A percentile compares a stretch with the other conserved stretches of the same genome.
These are phyloP conservation scores for Protodeltote pygarga DNA, from an alignment of 2,888 invertebrate species.

Conservation along the genomic window DNA sequence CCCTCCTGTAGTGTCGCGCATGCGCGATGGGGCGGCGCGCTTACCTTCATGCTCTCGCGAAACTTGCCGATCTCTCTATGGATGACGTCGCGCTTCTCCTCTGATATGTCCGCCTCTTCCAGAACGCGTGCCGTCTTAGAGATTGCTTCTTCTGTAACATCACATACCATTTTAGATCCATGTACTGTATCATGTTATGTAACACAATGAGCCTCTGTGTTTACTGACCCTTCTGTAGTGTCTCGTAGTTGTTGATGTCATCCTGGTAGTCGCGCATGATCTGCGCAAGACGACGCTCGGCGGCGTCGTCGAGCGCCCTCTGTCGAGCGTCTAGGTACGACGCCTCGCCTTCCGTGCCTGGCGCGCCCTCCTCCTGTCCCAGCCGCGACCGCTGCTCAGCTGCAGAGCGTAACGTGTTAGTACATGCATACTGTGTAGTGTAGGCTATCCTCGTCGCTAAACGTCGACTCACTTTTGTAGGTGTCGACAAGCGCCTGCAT, in stretches of 20 bases:
- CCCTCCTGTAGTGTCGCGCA: too few relatives aligned
- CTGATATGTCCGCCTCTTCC: constrained; percentile 96
- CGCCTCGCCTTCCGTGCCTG: constrained; percentile 87
- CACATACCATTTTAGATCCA: too few relatives aligned
- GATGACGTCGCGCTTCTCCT: constrained; percentile 98
- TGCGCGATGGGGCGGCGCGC: constrained; percentile 47
- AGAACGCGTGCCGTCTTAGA: constrained; percentile 89
- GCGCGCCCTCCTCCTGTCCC: constrained; percentile 70
- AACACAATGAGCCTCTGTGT: background rate
- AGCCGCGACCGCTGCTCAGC: constrained; percentile 69
- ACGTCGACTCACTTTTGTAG: constrained; percentile 94
- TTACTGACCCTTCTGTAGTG: constrained; percentile 87
- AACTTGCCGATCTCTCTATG: constrained; percentile 99
- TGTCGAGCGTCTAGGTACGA: constrained; percentile 92
- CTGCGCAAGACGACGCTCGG: constrained; percentile 92
- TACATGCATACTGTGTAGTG: too few relatives aligned
- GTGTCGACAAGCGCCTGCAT: constrained; percentile 97
- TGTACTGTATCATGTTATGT: too few relatives aligned
- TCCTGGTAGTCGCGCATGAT: constrained; percentile 94
- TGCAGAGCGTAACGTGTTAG: constrained; percentile 23
- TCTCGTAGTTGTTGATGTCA: constrained; percentile 90
- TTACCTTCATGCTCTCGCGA: constrained; percentile 98
- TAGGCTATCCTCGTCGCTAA: too few relatives aligned
- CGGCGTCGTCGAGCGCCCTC: constrained; percentile 91
- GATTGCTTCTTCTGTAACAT: constrained; percentile 88